These are phyloP conservation scores for Eremophila alpestris DNA, from an alignment of 2,797 vertebrate species.

Conservation along the genomic window DNA sequence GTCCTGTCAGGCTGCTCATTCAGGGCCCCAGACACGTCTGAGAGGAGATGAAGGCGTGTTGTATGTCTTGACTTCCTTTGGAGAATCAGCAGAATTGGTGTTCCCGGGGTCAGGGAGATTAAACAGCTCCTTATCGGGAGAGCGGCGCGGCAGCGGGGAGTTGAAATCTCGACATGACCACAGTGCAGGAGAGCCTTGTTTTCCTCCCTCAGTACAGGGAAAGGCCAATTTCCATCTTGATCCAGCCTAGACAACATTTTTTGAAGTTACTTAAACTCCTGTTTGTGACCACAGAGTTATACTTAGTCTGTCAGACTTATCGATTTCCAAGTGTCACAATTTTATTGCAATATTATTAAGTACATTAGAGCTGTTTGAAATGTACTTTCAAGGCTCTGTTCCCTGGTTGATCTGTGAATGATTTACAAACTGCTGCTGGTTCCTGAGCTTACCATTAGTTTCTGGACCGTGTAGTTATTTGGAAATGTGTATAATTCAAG, in stretches of 20 bases:
- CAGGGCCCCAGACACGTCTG: neutral
- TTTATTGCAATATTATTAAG: conserved; percentile 8
- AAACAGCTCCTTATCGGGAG: neutral
- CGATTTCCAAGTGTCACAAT: conserved; percentile 37
- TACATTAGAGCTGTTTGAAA: neutral
- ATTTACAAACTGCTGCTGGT: conserved; percentile 42
- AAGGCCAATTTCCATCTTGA: conserved; percentile 4
- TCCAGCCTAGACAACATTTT: neutral
- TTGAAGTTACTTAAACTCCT: conserved; percentile 26
- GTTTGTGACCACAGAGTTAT: neutral
- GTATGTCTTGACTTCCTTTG: neutral
- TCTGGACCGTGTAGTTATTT: neutral
- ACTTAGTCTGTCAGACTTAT: conserved; percentile 44
- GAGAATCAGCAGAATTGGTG: neutral
- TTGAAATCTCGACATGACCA: neutral
- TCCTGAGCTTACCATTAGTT: conserved; percentile 11
- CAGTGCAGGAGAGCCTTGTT: neutral
- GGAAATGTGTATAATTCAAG: conserved; percentile 8
- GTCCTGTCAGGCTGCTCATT: neutral
- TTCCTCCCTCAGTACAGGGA: neutral
- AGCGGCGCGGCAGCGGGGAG: fast-evolving
- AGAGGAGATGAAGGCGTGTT: neutral
- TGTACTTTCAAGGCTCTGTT: neutral
- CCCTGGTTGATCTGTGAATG: conserved; percentile 32
- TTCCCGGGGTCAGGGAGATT: neutral